Evolutionary conservation across 2,888 invertebrate genomes (phyloP), one percentile per base, ranked within the genome.

Genomic region (Yponomeuta plumbellus): DNA sequence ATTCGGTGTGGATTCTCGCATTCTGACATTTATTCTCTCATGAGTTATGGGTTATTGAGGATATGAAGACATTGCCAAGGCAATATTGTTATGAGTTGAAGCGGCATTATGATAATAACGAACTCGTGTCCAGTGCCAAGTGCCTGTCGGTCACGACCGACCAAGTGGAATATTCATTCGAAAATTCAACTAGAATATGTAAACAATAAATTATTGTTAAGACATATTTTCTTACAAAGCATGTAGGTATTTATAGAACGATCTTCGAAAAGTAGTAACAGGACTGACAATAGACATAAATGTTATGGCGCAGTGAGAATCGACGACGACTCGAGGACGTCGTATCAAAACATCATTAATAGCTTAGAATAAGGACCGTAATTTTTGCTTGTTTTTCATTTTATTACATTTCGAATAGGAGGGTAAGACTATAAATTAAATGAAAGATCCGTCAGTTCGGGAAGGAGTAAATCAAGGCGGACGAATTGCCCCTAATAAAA

Each of bases 401-500:
- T 88, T 89, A 90, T 88, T 86, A 83, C 83, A 77, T 80, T 83
- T 78, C 78, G 82, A 87, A 85, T 81, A 84, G 80, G 85, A 80
- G 86, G 88, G 88, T 86, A 73, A 79, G 81, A 84, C 84, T 88
- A 88, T 90, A 90, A 91, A 91, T 90, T 88, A 87, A 88, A 89
- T 82, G 80, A 84, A 87, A 88, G 86, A 89, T 88, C 88, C 88
- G 86, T 90, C 89, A 89, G 86, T 88, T 89, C 85, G 89, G 90
- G 89, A 90, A 89, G 88, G 78, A 88, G 90, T 90, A 91, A 91
- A 91, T 91, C 91, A 91, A 89, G 86, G 73, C 83, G 81, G 90
- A 89, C 88, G 90, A 87, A 91, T 91, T 90, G 91, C 89, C 89
- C 86, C 87, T 85, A 89, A 90, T 91, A 90, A 91, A 91, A 91